These are phyloP conservation scores for Clarias batrachus DNA, from an alignment of 2,113 vertebrate genomes.

Conservation along the genomic window DNA sequence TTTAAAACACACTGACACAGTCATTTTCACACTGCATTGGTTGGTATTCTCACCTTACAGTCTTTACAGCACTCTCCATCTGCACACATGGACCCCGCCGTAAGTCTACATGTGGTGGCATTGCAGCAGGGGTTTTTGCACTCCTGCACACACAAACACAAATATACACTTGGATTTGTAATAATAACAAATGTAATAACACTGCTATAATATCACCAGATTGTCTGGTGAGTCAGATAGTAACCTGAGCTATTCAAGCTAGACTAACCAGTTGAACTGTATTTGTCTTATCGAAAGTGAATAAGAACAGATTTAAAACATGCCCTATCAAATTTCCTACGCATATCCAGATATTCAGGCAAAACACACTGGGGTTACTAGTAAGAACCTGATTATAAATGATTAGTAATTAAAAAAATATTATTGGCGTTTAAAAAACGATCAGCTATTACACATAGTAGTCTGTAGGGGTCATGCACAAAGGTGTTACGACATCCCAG, in stretches of 20 bases:
- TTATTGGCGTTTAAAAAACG: no score
- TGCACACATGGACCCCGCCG: conserved; percentile 60
- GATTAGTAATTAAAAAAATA: no score
- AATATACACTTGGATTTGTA: background rate
- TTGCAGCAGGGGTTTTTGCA: conserved; percentile 77
- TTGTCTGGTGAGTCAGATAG: background rate
- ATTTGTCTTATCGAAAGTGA: background rate
- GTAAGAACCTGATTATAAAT: background rate
- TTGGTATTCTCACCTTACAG: conserved; percentile 68
- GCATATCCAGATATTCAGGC: background rate
- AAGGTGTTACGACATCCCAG: background rate
- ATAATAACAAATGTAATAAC: background rate
- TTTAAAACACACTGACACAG: background rate
- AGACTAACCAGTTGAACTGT: background rate
- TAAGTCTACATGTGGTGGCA: conserved; percentile 68
- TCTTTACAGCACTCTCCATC: conserved; percentile 69
- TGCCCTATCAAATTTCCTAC: background rate
- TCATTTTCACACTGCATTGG: no score
- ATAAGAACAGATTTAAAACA: background rate
- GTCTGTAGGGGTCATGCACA: background rate
- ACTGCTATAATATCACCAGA: background rate
- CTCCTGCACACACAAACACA: conserved; percentile 59
- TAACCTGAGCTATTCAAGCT: background rate
- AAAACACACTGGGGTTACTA: background rate
- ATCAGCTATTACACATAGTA: background rate